These are phyloP conservation scores for Chrosomus eos DNA, from an alignment of 2,797 vertebrate genomes.

Conservation along the genomic window DNA sequence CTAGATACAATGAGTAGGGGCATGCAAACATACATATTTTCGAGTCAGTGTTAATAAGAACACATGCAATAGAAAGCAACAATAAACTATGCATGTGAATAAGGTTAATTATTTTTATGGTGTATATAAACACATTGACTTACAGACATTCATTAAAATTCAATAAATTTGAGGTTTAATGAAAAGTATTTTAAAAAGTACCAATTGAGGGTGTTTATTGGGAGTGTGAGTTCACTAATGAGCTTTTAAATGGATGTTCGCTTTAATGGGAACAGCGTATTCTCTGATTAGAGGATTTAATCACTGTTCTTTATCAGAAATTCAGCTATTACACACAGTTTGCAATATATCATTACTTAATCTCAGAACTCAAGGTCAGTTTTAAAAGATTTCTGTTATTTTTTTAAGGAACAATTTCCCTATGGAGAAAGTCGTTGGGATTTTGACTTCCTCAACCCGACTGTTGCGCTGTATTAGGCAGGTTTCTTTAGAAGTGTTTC, in stretches of 20 bases:
- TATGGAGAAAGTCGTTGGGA: neutral
- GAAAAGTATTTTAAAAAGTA: neutral
- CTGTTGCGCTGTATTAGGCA: neutral
- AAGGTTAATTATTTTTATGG: neutral
- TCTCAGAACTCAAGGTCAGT: neutral
- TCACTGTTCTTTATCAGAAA: neutral
- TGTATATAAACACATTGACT: neutral
- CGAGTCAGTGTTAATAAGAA: neutral
- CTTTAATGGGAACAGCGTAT: neutral
- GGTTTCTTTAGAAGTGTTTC: neutral
- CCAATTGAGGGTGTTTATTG: neutral
- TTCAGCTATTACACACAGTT: neutral
- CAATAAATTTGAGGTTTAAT: too few relatives aligned
- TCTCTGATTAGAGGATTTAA: neutral
- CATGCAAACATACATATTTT: neutral
- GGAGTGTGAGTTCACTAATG: neutral
- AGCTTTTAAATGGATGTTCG: neutral
- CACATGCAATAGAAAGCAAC: neutral
- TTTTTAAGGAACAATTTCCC: neutral
- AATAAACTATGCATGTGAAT: neutral
- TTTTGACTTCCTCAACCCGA: neutral
- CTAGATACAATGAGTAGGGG: neutral
- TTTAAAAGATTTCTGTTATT: neutral
- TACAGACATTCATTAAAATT: neutral
- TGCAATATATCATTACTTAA: neutral